Evolutionary conservation across 2,888 invertebrate species (phyloP).

Genomic region (Pecten maximus): DNA sequence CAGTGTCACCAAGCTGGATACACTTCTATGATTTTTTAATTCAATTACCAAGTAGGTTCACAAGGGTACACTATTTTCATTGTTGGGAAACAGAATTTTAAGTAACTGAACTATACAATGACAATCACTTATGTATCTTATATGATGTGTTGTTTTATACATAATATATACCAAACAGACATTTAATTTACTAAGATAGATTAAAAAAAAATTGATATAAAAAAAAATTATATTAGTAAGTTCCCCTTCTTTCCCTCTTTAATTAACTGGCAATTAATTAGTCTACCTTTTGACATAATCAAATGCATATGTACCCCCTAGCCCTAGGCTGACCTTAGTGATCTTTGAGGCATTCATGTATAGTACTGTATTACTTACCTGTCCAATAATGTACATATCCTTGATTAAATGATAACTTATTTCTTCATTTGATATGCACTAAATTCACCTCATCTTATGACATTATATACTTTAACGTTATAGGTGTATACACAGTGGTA

Average conservation of each 20-base stretch:
- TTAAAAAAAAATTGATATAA: not conserved
- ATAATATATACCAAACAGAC: not conserved
- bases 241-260: not conserved
- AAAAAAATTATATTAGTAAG: not conserved
- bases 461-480: not conserved
- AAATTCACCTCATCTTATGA: not conserved
- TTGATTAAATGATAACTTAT: conserved; percentile 8
- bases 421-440: not conserved
- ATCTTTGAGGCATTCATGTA: not conserved
- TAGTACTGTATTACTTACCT: not conserved
- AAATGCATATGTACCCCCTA: not conserved
- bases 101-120: not conserved
- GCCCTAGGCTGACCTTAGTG: not conserved
- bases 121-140: not conserved
- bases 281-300: conserved; percentile 14
- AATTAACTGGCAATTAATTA: not conserved
- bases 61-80: not conserved
- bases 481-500: not conserved
- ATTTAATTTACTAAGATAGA: not conserved
- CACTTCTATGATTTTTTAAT: not conserved
- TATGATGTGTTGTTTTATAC: not conserved
- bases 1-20: no score
- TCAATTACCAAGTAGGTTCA: not conserved
- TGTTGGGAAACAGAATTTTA: not conserved
- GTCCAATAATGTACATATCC: conserved; percentile 12